Percentiles rank a stretch among this genome's conserved stretches.
Evolutionary conservation across 2,888 invertebrate genomes (phyloP).

Genomic region (Napeogenes inachia): DNA sequence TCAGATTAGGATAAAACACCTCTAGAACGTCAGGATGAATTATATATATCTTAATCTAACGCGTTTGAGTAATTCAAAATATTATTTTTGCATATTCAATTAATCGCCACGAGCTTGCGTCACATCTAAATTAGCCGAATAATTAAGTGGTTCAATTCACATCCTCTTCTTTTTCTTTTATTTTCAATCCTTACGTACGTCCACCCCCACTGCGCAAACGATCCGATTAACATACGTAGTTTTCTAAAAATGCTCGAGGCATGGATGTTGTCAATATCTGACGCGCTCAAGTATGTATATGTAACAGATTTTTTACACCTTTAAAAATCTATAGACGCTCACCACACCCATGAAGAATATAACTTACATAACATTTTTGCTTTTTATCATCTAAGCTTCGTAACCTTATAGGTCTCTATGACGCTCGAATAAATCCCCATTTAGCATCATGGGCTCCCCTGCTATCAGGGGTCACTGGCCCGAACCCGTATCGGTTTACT

Average conservation of each 20-base stretch:
- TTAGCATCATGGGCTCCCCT: conserved; percentile 26
- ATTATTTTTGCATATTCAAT: too few relatives aligned
- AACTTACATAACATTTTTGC: conserved; percentile 15
- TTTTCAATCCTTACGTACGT: background rate
- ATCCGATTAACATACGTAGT: background rate
- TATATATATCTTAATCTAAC: too few relatives aligned
- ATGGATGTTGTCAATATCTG: background rate
- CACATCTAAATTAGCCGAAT: background rate
- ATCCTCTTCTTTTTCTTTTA: background rate
- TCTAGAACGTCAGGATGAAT: too few relatives aligned
- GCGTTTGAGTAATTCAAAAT: too few relatives aligned
- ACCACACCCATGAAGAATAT: background rate
- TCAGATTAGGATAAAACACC: background rate
- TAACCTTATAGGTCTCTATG: conserved; percentile 24
- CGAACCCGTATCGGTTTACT: too few relatives aligned
- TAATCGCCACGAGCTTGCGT: too few relatives aligned
- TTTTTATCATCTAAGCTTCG: conserved; percentile 27
- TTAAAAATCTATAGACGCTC: background rate
- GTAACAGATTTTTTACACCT: background rate
- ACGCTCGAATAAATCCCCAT: conserved; percentile 20
- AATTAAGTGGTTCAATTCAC: background rate
- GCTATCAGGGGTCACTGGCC: background rate
- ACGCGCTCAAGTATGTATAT: background rate
- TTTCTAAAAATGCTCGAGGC: background rate
- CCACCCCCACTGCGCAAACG: background rate